Evolutionary conservation across 2,888 invertebrate genomes (phyloP), one percentile per base, ranked within the genome.

Genomic region (Apamea monoglypha): DNA sequence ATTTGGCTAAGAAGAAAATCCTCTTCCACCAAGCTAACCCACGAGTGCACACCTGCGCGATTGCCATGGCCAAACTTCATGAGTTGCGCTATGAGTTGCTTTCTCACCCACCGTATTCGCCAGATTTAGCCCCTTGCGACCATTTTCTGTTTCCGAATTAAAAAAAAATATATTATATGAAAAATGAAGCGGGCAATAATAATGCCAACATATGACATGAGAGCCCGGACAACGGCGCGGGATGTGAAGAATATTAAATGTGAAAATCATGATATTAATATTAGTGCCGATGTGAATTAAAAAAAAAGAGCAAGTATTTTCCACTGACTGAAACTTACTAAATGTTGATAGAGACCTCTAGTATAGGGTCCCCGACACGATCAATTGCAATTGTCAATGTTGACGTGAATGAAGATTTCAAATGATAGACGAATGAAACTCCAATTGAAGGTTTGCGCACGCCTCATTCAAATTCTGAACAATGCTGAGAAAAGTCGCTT

Each of bases 111-210:
- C n/a, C n/a, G n/a, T n/a, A n/a, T n/a, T n/a, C n/a, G n/a, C n/a
- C n/a, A n/a, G n/a, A n/a, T n/a, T n/a, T n/a, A n/a, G n/a, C n/a
- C n/a, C n/a, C n/a, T n/a, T n/a, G n/a, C n/a, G n/a, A n/a, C n/a
- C n/a, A n/a, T n/a, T n/a, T n/a, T n/a, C n/a, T n/a, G n/a, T n/a
- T n/a, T n/a, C n/a, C n/a, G n/a, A n/a, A n/a, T n/a, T n/a, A n/a
- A n/a, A n/a, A n/a, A n/a, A n/a, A n/a, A n/a, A n/a, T n/a, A n/a
- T n/a, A n/a, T n/a, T n/a, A n/a, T n/a, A n/a, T n/a, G n/a, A n/a
- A n/a, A 53, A 85, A 61, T 73, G 12, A 36, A 73, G 25, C 47
- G n/a, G 12, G 8, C 10, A 50, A 70, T 72, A 77, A 63, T 73
- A 72, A 77, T 29, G 6, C 40, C 25, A n/a, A 56, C 36, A 80